Base-by-base conservation (phyloP, 2,888 invertebrate species). In the Blera fallax region DNA sequence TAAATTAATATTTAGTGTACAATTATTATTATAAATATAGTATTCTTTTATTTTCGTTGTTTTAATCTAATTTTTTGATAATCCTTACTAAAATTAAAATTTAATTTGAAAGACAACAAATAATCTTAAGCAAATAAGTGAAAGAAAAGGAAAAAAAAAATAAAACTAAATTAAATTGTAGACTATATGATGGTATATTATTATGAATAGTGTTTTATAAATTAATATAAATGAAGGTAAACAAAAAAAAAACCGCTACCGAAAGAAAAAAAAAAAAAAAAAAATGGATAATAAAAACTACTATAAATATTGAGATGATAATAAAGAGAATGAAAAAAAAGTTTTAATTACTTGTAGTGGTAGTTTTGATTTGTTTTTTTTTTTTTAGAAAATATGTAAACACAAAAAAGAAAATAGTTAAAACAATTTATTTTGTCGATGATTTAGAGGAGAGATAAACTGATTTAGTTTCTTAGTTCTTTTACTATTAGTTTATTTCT, bases 171-270 rank as follows among this genome's bases (percentile, higher is more conserved):
- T 85, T 81, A 85, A 85, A 69, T 85, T 72, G 77, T 81, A 85
- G 85, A 85, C 76, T 85, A 80, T 85, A 76, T 81, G 81, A 85
- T 81, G 81, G 81, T 85, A 85, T 67, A 83, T 67, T 72, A 76
- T 70, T 80, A 72, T 32, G 67, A 81, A 85, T 85, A 81, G 77
- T 81, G 76, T 85, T 85, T 85, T 85, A 81, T 85, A 85, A 81
- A 81, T 85, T 81, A 80, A 81, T 81, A 81, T 72, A 81, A 81
- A 67, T 72, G 64, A 72, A 72, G 52, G 62, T 56, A 72, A 79
- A 74, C 37, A 62, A 64, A 54, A 58, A 40, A 29, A 1, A 52
- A 27, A 56, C 2, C 56, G 56, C 64, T 72, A 72, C 72, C 56
- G 72, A 72, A 79, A 64, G 5, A 64, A 62, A 70, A n/a, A n/a